Base-by-base conservation (phyloP, 2,888 invertebrate species). In the Folsomia candida region DNA sequence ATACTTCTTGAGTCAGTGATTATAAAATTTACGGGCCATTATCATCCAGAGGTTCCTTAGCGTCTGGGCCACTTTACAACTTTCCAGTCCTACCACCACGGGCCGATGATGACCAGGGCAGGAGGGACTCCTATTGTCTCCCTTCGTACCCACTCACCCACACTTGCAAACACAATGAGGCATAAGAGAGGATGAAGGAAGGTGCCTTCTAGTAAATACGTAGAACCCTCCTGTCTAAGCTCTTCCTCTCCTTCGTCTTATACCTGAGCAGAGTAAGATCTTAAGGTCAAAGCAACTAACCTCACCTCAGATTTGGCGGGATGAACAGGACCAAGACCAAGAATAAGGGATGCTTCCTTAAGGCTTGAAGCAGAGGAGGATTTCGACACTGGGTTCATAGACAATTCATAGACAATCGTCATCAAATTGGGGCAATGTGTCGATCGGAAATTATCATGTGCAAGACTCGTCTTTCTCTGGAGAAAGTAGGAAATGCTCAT, bases 161-260 rank as follows among this genome's bases (percentile, higher is more conserved):
- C n/a, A 37, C 37, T 37, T 72, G 70, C n/a, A 70, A 37, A 4
- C 37, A 59, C 22, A 70, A 57, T 26, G 61, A 70, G 29, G 57
- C 51, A 68, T 62, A 37, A 37, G n/a, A n/a, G n/a, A n/a, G n/a
- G n/a, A n/a, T n/a, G n/a, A n/a, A n/a, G n/a, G n/a, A n/a, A n/a
- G n/a, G n/a, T n/a, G n/a, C n/a, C n/a, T n/a, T n/a, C n/a, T n/a
- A n/a, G n/a, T n/a, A n/a, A n/a, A n/a, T n/a, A n/a, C n/a, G n/a
- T n/a, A n/a, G n/a, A n/a, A n/a, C n/a, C n/a, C n/a, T n/a, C n/a
- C n/a, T n/a, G n/a, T n/a, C n/a, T n/a, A n/a, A n/a, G n/a, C n/a
- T n/a, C n/a, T n/a, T n/a, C n/a, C n/a, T n/a, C n/a, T n/a, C n/a
- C n/a, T n/a, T n/a, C n/a, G n/a, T n/a, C n/a, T 37, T 37, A 37